These are phyloP conservation scores for Apodemia mormo DNA, from an alignment of 2,888 invertebrate species.

Conservation along the genomic window DNA sequence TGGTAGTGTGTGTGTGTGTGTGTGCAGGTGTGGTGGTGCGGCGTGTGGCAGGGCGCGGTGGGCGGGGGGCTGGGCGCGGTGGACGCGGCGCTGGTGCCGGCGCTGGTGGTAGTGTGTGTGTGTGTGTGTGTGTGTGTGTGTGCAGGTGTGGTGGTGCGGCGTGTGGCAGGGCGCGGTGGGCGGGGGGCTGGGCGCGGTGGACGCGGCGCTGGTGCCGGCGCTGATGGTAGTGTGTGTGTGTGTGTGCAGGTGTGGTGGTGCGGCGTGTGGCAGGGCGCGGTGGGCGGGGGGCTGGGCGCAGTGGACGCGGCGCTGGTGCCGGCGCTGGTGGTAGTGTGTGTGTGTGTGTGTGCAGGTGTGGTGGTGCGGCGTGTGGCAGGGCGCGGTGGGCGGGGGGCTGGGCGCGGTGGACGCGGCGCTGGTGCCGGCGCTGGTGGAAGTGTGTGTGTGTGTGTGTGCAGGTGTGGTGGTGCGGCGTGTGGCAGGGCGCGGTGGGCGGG, in stretches of 20 bases:
- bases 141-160: conserved; percentile 51
- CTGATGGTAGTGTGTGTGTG: conserved; percentile 42
- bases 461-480: conserved; percentile 52
- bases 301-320: conserved; percentile 71
- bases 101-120: no score
- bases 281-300: conserved; percentile 66
- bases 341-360: conserved; percentile 43
- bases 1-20: conserved; percentile 41
- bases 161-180: conserved; percentile 68
- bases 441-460: conserved; percentile 33
- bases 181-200: conserved; percentile 60
- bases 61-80: conserved; percentile 63
- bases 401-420: conserved; percentile 68
- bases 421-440: conserved; percentile 69
- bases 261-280: conserved; percentile 61
- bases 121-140: conserved; percentile 20
- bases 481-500: conserved; percentile 66
- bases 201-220: conserved; percentile 71
- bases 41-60: conserved; percentile 64
- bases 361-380: conserved; percentile 60
- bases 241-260: conserved; percentile 48
- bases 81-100: conserved; percentile 71
- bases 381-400: conserved; percentile 63
- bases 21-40: conserved; percentile 50
- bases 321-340: conserved; percentile 59